Evolutionary conservation across 2,113 vertebrate species (phyloP), one percentile per base, ranked within the genome.

Genomic region (Probosciger aterrimus): DNA sequence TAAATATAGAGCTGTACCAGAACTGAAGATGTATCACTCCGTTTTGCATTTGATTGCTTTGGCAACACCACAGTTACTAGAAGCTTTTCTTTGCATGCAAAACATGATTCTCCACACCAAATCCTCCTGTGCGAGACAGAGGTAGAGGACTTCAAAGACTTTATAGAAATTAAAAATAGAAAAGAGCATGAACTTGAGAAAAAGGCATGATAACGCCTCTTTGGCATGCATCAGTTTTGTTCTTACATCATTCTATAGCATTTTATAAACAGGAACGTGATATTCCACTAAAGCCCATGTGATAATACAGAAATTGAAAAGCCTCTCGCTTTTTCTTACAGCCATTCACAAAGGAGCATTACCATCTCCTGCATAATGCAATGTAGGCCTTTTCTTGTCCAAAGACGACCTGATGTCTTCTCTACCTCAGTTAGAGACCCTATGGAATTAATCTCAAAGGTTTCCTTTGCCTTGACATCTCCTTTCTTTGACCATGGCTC

Each of bases 41-140:
- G 8, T 30, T 82, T 37, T 37, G 20, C 23, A 30, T 27, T 71
- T 76, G 44, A 49, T 12, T 76, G 22, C 41, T 87, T 76, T 60
- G 33, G 76, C 44, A 60, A 9, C 10, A 3, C 1, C 12, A 2
- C 1, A 37, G 19, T 43, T 37, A 75, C 46, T 49, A 4, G 6
- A 60, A 65, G 23, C 11, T 76, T 70, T 83, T 65, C 78, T 75
- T 15, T 11, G 27, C 11, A 47, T 8, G 9, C 46, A 77, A 88
- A 84, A 77, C 14, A 4, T 20, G 31, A 76, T 30, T 30, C 33
- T 44, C n/a, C 14, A 35, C 17, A 62, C 24, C 71, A 86, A 35
- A 41, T 33, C 33, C 23, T 67, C 82, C 47, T 44, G 37, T 19
- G 39, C 1, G 4, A 22, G 39, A 75, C 27, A 59, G n/a, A 13